Percentiles rank a stretch among this genome's conserved stretches.
Conservation (phyloP, 2,797 vertebrate genomes). For the Sandelia bainsii region DNA sequence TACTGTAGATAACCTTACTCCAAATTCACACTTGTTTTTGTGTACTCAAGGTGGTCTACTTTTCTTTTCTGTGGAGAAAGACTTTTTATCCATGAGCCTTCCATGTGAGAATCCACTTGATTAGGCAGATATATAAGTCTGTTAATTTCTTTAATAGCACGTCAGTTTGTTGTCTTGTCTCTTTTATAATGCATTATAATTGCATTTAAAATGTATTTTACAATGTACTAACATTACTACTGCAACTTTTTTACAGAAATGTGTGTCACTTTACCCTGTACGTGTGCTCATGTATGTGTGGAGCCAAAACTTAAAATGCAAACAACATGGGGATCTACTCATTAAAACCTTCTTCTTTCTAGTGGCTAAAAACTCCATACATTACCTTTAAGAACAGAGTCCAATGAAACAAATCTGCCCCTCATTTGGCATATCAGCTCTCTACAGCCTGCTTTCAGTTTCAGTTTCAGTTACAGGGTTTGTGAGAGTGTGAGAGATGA, state of each 20-base stretch:
- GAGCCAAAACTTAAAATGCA: not conserved
- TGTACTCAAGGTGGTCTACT: too few species aligned
- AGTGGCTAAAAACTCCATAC: constrained; percentile 21
- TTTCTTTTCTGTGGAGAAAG: too few species aligned
- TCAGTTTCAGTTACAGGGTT: constrained; percentile 41
- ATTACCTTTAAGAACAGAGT: constrained; percentile 24
- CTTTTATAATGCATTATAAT: too few species aligned
- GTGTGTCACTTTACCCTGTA: not conserved
- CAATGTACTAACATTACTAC: too few species aligned
- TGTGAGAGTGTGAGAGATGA: constrained; percentile 42
- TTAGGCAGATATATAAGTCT: too few species aligned
- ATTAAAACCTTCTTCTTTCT: constrained; percentile 3
- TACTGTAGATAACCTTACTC: not conserved
- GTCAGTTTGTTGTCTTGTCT: too few species aligned
- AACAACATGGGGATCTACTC: not conserved
- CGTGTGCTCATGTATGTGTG: not conserved
- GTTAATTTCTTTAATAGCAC: too few species aligned
- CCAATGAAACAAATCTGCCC: constrained; percentile 34
- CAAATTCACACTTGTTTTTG: not conserved
- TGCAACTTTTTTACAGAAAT: not conserved
- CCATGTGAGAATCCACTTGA: too few species aligned
- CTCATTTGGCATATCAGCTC: constrained; percentile 36
- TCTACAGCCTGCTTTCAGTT: constrained; percentile 38
- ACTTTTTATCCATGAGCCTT: too few species aligned
- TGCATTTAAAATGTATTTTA: too few species aligned